These are phyloP conservation scores for Allygus modestus DNA, from an alignment of 2,888 invertebrate species.

Conservation along the genomic window DNA sequence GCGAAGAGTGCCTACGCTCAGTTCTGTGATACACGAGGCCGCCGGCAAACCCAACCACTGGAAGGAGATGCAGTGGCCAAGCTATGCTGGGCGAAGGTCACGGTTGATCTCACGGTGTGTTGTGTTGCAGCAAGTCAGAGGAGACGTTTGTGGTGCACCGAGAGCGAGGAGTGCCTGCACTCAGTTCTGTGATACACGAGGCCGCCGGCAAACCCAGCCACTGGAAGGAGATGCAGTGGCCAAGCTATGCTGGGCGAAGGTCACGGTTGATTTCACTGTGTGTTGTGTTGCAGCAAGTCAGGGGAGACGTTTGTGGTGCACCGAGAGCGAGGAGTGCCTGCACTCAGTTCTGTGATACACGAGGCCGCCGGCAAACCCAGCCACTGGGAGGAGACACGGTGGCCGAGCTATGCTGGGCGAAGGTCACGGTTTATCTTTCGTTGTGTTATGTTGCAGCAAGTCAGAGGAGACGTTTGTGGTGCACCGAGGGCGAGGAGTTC, in stretches of 20 bases:
- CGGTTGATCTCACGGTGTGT: too few relatives aligned
- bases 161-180: slow-evolving; percentile 86
- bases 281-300: slow-evolving; percentile 69
- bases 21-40: slow-evolving; percentile 81
- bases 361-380: slow-evolving; percentile 91
- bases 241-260: slow-evolving; percentile 88
- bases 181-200: slow-evolving; percentile 81
- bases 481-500: slow-evolving; percentile 87
- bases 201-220: slow-evolving; percentile 92
- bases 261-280: too few relatives aligned
- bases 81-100: slow-evolving; percentile 89
- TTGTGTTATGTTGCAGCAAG: slow-evolving; percentile 51
- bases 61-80: slow-evolving; percentile 84
- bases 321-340: slow-evolving; percentile 87
- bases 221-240: slow-evolving; percentile 86
- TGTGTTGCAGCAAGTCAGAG: slow-evolving; percentile 73
- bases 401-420: slow-evolving; percentile 87
- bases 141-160: slow-evolving; percentile 91
- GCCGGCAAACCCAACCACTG: slow-evolving; percentile 93
- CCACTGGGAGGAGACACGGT: slow-evolving; percentile 87
- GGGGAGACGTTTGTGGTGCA: slow-evolving; percentile 90
- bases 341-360: slow-evolving; percentile 82
- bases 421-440: too few relatives aligned
- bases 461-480: slow-evolving; percentile 87
- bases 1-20: slow-evolving; percentile 86